Percentiles rank a stretch among this genome's conserved stretches.
phyloP scores from a whole-genome alignment of 1,140 invertebrate genomes.

The Papilio dardanus region DNA sequence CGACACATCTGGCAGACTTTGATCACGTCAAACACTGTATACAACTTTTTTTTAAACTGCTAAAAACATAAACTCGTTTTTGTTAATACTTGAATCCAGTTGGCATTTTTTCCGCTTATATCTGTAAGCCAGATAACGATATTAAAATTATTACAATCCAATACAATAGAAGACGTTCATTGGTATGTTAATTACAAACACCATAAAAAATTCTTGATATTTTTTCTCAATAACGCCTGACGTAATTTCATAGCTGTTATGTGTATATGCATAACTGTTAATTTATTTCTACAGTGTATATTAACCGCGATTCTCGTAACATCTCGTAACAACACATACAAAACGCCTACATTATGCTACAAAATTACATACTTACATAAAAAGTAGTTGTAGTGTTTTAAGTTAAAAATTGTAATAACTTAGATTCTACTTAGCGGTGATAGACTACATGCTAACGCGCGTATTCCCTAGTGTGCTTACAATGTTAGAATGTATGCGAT shows the following conservation, averaged over 20 bases:
- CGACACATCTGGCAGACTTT: no score
- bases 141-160: neutral
- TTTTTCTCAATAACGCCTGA: slow-evolving; percentile 13
- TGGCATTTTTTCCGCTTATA: neutral
- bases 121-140: neutral
- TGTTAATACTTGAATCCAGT: neutral
- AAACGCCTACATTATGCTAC: neutral
- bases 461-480: no score
- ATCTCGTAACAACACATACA: neutral
- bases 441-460: no score
- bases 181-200: slow-evolving; percentile 2
- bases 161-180: neutral
- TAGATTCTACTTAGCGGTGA: no score
- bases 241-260: slow-evolving; percentile 19
- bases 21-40: no score
- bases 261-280: neutral
- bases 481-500: no score
- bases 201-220: neutral
- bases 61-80: no score
- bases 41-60: no score
- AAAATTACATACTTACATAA: no score
- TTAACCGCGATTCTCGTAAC: neutral
- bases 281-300: neutral
- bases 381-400: no score
- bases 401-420: no score